Percentiles rank a stretch among this genome's conserved stretches.
Evolutionary conservation across 2,797 vertebrate genomes (phyloP).

Genomic region (Vespertilio murinus): DNA sequence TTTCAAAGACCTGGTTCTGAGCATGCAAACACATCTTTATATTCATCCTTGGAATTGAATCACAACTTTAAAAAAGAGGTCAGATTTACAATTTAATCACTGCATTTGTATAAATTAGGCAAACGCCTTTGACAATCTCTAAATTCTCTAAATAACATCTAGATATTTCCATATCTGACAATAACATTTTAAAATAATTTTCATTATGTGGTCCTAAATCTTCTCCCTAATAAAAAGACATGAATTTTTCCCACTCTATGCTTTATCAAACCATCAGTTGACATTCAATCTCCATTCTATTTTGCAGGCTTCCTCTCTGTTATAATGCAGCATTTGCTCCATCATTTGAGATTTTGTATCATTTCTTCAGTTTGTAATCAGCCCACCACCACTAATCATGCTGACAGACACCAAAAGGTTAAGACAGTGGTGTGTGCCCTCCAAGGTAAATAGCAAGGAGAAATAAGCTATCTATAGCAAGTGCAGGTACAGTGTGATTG

Average conservation of each 20-base stretch:
- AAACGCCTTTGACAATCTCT: background rate
- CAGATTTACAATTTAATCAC: background rate
- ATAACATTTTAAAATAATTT: background rate
- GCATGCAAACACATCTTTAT: background rate
- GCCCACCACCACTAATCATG: background rate
- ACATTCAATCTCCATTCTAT: background rate
- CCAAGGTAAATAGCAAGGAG: background rate
- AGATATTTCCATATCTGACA: background rate
- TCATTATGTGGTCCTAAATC: background rate
- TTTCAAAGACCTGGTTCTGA: slow-evolving; percentile 3
- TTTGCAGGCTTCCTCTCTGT: background rate
- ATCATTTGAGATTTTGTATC: background rate
- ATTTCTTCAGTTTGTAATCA: background rate
- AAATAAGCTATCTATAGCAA: background rate
- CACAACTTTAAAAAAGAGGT: background rate
- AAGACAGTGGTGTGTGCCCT: background rate
- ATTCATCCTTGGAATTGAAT: background rate
- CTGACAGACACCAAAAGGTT: background rate
- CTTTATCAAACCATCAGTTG: background rate
- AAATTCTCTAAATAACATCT: background rate
- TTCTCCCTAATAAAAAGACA: background rate
- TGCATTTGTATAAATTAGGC: slow-evolving; percentile 1
- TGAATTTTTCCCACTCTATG: background rate
- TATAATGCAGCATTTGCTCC: background rate
- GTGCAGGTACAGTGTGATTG: background rate